A percentile compares a stretch with the other conserved stretches of the same genome.
Evolutionary conservation across 2,888 invertebrate species (phyloP).

Genomic region (Ptychoptera contaminata): DNA sequence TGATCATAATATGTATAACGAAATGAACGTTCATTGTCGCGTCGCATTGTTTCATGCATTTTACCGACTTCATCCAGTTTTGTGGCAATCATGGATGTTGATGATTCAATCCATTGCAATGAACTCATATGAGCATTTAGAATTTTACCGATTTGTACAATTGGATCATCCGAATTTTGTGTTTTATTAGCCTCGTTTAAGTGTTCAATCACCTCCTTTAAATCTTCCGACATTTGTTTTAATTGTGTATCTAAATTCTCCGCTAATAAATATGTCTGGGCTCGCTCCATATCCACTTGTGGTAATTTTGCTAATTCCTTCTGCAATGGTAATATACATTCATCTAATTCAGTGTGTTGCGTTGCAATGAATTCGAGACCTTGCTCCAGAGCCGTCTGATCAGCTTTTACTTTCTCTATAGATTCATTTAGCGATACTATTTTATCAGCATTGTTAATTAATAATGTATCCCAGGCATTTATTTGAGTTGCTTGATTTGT

Average conservation of each 20-base stretch:
- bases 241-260: slow-evolving; percentile 85
- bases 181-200: slow-evolving; percentile 75
- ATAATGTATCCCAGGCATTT: slow-evolving; percentile 86
- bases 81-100: slow-evolving; percentile 57
- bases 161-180: slow-evolving; percentile 77
- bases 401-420: slow-evolving; percentile 74
- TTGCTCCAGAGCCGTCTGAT: slow-evolving; percentile 79
- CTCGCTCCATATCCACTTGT: slow-evolving; percentile 72
- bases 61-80: slow-evolving; percentile 70
- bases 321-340: slow-evolving; percentile 71
- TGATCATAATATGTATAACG: slow-evolving; percentile 40
- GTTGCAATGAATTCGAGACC: slow-evolving; percentile 86
- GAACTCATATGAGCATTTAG: slow-evolving; percentile 94
- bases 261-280: slow-evolving; percentile 79
- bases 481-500: slow-evolving; percentile 89
- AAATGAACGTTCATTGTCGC: slow-evolving; percentile 57
- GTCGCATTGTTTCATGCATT: slow-evolving; percentile 57
- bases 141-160: slow-evolving; percentile 83
- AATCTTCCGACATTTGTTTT: slow-evolving; percentile 86
- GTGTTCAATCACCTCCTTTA: slow-evolving; percentile 90
- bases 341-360: slow-evolving; percentile 85
- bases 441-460: slow-evolving; percentile 84
- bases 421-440: slow-evolving; percentile 62
- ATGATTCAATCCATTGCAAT: slow-evolving; percentile 85
- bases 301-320: slow-evolving; percentile 53